phyloP scores from a whole-genome alignment of 1,140 invertebrate species.

The Maconellicoccus hirsutus region DNA sequence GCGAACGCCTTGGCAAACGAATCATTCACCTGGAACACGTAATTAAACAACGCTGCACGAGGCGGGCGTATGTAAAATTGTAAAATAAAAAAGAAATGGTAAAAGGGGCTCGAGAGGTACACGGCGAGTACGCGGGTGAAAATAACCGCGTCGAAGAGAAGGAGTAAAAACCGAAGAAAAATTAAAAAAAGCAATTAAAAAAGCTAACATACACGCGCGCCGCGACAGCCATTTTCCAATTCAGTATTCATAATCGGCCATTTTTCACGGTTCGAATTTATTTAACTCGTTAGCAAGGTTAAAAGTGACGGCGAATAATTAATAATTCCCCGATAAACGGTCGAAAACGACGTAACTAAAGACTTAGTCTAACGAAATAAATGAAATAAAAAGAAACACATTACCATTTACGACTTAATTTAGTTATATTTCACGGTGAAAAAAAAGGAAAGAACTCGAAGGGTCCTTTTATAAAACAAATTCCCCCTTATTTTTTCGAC shows the following conservation, averaged over 20 bases:
- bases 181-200: no score
- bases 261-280: background rate
- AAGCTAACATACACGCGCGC: no score
- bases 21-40: no score
- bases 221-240: slow-evolving; percentile 1
- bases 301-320: slow-evolving; percentile 10
- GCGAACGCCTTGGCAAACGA: no score
- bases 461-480: slow-evolving; percentile 11
- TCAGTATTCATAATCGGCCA: background rate
- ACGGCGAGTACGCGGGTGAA: no score
- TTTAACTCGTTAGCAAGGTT: slow-evolving; percentile 13
- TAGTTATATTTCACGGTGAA: slow-evolving; percentile 10
- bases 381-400: slow-evolving; percentile 23
- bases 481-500: slow-evolving; percentile 14
- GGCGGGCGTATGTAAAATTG: no score
- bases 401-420: slow-evolving; percentile 20
- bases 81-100: no score
- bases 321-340: slow-evolving; percentile 22
- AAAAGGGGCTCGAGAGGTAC: no score
- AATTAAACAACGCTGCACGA: no score
- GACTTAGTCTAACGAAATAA: background rate
- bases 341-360: slow-evolving; percentile 16
- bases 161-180: no score
- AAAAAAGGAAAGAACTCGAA: background rate
- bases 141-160: no score